Base-by-base conservation (phyloP, 2,113 vertebrate species). In the Pyxicephalus adspersus region DNA sequence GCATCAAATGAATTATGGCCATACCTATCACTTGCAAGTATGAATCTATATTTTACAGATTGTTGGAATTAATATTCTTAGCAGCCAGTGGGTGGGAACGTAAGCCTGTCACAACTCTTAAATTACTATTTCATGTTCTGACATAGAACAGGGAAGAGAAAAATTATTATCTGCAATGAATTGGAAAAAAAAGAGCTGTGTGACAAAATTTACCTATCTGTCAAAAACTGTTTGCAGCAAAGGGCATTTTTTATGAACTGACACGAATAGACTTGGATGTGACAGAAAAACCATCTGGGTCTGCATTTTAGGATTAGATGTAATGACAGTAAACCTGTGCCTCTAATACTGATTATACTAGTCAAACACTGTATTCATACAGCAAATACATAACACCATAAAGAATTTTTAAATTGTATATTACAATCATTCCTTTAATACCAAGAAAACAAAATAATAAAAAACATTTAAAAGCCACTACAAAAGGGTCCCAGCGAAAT, bases 51-150 rank as follows among this genome's bases (percentile, higher is more conserved):
- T 72, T 28, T 72, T 26, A 54, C 16, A 57, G 51, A 25, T 31
- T 31, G 70, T 28, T 57, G 25, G 25, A 72, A 72, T 72, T 72
- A 72, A 54, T 72, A 72, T 72, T 72, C 70, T n/a, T 11, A 55
- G 50, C 52, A 72, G 29, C 70, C 70, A 72, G 52, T 57, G 25
- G 70, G 70, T 54, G 70, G 70, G 23, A 72, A 52, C 22, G 13
- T 20, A 71, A 57, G 70, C 38, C 18, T 72, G 70, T 72, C 51
- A 57, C 23, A 29, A 23, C 51, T 67, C 29, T 72, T 55, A 72
- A 72, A 55, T 22, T 57, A 29, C 51, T 23, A 72, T 55, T 55
- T 72, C 20, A 72, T 45, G 65, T 67, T 22, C 31, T n/a, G 34
- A 67, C 17, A 65, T 5, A 45, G 65, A 50, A 67, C 19, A 67